These are phyloP conservation scores for Sebastes melanostomus DNA, from an alignment of 2,797 vertebrate genomes.

Conservation along the genomic window DNA sequence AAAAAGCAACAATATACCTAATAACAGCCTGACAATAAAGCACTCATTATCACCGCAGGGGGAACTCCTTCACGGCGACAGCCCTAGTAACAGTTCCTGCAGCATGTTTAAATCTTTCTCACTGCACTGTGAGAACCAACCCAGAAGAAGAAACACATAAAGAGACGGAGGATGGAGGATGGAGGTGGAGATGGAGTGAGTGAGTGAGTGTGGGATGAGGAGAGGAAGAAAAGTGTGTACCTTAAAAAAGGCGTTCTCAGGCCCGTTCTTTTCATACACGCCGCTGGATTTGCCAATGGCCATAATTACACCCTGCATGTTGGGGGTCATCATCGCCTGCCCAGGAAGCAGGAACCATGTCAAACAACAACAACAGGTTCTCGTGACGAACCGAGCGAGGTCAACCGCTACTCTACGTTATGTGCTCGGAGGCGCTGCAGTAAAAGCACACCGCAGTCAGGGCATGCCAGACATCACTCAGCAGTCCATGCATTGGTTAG, in stretches of 20 bases:
- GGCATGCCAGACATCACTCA: constrained; percentile 63
- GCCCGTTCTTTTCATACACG: constrained; percentile 97
- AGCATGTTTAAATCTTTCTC: neutral
- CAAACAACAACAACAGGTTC: constrained; percentile 74
- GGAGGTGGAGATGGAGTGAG: neutral
- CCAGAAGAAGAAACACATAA: neutral
- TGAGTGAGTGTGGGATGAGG: constrained; percentile 27
- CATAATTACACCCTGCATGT: constrained; percentile 99
- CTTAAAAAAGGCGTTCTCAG: constrained; percentile 99
- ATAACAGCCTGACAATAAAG: no score
- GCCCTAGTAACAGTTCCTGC: neutral
- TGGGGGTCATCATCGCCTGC: constrained; percentile 99
- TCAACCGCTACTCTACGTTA: constrained; percentile 23
- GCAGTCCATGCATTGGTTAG: constrained; percentile 72
- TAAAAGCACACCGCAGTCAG: constrained; percentile 42
- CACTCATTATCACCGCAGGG: neutral
- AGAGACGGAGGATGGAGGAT: neutral
- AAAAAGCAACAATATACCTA: no score
- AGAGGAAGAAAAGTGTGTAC: constrained; percentile 81
- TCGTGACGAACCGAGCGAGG: constrained; percentile 34
- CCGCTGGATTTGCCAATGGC: constrained; percentile 98
- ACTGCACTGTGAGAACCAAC: neutral
- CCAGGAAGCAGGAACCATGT: constrained; percentile 82
- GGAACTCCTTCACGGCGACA: no score
- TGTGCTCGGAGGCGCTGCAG: constrained; percentile 32